phyloP scores from a whole-genome alignment of 2,888 invertebrate species.

The Folsomia candida region DNA sequence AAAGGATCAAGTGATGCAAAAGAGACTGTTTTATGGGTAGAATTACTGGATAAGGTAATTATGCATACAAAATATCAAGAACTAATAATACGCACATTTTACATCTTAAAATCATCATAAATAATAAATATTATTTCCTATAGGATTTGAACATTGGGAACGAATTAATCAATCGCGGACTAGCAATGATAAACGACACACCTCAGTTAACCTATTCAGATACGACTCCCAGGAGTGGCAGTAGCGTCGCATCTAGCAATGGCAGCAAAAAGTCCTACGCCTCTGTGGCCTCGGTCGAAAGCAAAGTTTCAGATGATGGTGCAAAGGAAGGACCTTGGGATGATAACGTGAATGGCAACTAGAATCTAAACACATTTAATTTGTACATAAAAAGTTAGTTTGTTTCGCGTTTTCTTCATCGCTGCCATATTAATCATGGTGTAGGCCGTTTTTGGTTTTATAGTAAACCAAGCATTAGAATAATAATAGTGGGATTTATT shows the following conservation, averaged over 20 bases:
- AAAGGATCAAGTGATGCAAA: constrained; percentile 58
- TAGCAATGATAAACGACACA: constrained; percentile 55
- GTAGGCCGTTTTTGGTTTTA: no score
- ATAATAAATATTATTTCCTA: no score
- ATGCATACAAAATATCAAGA: no score
- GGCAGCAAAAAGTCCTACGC: constrained; percentile 36
- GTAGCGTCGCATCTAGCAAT: constrained; percentile 24
- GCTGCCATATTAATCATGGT: no score
- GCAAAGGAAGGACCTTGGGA: not conserved
- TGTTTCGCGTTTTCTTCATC: no score
- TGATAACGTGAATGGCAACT: constrained; percentile 11
- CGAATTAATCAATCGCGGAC: constrained; percentile 62
- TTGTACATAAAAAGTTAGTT: no score
- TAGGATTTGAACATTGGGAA: constrained; percentile 64
- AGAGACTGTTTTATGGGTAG: constrained; percentile 70
- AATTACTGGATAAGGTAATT: constrained; percentile 64
- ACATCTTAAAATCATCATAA: not conserved
- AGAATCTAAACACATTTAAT: no score
- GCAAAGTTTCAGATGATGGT: not conserved
- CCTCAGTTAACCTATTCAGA: no score
- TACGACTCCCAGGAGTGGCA: not conserved
- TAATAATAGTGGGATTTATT: no score
- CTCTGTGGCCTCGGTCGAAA: constrained; percentile 27
- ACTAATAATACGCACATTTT: no score
- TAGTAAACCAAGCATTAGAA: no score